Base-by-base conservation (phyloP, 1,140 invertebrate species). In the Rhagoletis pomonella region DNA sequence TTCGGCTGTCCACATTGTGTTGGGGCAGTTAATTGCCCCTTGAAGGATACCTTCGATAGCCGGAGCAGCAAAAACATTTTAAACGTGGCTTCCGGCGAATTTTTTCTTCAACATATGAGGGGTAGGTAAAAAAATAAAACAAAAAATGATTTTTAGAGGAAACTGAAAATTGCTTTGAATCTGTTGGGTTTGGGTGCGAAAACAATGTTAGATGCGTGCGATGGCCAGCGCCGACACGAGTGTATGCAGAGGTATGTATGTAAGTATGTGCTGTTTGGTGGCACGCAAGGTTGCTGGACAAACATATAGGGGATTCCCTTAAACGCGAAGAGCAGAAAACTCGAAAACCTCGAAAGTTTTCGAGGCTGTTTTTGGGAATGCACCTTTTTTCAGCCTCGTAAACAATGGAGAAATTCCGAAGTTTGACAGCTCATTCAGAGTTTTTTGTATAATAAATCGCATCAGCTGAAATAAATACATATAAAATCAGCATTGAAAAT, bases 21-120 rank as follows among this genome's bases (percentile, higher is more conserved):
- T 84, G 84, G 17, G 77, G 85, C 84, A 88, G 67, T 87, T 88
- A 88, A 88, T 88, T 88, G 87, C 87, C 85, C 87, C 87, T 88
- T 86, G 73, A 88, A 88, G 87, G 87, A 50, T 88, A 67, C 69
- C 85, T 81, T 64, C 55, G 47, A 69, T 60, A 60, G 69, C 64
- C 55, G 47, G 47, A 81, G 10, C 6, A 81, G 85, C 19, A 55
- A 86, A 86, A 86, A 86, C 87, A 88, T 88, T 88, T 88, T 88
- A 88, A 88, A 85, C 73, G 58, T 86, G 47, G 85, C 87, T 86
- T 88, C 87, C 87, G 84, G 85, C 86, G 64, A 50, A 59, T 69
- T 88, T 73, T 55, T 12, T 5, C 12, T 14, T n/a, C 60, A 81
- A 81, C 50, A 55, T 9, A 55, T 81, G n/a, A 6, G 17, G 5